Conservation (phyloP, 2,888 invertebrate species). For the Catotricha subobsoleta region DNA sequence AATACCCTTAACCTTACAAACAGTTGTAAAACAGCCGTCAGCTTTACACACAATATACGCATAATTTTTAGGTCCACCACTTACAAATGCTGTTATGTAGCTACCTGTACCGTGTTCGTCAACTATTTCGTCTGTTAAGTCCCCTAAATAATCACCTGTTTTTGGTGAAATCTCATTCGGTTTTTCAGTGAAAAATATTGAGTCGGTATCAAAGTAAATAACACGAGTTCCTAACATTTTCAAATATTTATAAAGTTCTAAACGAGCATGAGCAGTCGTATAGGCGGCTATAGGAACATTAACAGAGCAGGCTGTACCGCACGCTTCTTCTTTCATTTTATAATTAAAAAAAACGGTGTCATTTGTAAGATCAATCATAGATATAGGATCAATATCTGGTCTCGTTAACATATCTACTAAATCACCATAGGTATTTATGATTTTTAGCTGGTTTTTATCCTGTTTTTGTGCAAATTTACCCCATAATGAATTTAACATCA, state of each 20-base stretch:
- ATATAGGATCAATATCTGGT: conserved; percentile 11
- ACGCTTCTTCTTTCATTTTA: conserved; percentile 11
- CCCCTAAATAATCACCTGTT: conserved; percentile 18
- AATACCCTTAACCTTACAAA: conserved; percentile 1
- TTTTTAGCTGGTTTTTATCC: conserved; percentile 11
- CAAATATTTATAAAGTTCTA: conserved; percentile 19
- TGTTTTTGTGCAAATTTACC: conserved; percentile 6
- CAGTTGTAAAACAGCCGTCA: neutral
- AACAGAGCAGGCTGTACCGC: conserved; percentile 10
- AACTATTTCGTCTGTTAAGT: conserved; percentile 21
- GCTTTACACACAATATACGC: neutral
- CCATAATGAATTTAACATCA: conserved; percentile 7
- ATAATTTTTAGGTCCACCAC: conserved; percentile 16
- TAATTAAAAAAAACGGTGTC: conserved; percentile 14
- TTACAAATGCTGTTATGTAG: conserved; percentile 19
- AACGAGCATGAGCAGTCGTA: conserved; percentile 19
- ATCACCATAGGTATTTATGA: conserved; percentile 9
- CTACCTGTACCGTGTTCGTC: conserved; percentile 14
- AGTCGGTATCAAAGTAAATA: conserved; percentile 24
- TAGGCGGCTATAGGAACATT: conserved; percentile 22
- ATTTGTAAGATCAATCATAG: conserved; percentile 11
- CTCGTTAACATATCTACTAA: conserved; percentile 12
- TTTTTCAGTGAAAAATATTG: conserved; percentile 16
- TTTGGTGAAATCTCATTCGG: conserved; percentile 13
- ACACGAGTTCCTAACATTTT: conserved; percentile 16